Percentiles rank a stretch among this genome's conserved stretches.
Conservation (phyloP, 1,140 invertebrate genomes). For the Heliothis subflexa region DNA sequence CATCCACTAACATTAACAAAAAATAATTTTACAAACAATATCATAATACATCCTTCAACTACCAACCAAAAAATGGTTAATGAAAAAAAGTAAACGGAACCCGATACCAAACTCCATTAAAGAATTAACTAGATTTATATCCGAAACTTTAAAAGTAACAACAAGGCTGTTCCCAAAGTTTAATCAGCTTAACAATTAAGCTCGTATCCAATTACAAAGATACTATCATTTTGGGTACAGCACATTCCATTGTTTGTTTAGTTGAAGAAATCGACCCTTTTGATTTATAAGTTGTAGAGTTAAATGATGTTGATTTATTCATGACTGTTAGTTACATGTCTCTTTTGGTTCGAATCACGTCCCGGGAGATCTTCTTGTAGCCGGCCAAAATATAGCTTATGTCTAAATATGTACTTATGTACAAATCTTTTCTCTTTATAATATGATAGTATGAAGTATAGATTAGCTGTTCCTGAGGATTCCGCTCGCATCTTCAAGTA, state of each 20-base stretch:
- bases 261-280: conserved; percentile 53
- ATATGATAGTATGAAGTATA: no score
- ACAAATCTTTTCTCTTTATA: no score
- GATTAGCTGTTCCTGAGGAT: no score
- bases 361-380: no score
- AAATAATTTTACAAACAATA: neutral
- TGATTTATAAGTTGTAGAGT: neutral
- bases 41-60: neutral
- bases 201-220: conserved; percentile 73
- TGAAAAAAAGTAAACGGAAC: conserved; percentile 4
- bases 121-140: conserved; percentile 34
- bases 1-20: neutral
- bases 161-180: conserved; percentile 56
- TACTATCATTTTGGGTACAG: conserved; percentile 58
- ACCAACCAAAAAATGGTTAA: neutral
- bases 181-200: conserved; percentile 71
- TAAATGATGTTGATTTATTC: neutral
- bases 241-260: conserved; percentile 58
- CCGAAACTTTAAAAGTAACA: conserved; percentile 37
- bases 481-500: no score
- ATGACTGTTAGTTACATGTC: no score
- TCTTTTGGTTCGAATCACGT: no score
- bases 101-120: neutral
- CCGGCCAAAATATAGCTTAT: no score
- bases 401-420: no score